Conservation (phyloP, 2,113 vertebrate species). For the Bubo scandiacus region DNA sequence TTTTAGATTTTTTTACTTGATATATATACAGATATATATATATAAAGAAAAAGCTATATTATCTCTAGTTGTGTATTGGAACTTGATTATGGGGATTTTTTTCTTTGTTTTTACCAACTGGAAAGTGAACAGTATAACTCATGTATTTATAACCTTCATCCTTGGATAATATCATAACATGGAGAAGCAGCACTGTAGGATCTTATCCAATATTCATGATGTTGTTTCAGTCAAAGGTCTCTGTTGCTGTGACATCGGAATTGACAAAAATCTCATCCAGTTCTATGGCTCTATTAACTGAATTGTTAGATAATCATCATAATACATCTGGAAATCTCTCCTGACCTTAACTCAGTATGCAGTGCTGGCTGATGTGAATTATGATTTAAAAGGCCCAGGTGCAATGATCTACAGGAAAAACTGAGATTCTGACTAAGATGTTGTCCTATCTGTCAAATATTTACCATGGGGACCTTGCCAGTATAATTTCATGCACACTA, state of each 20-base stretch:
- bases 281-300: constrained; percentile 12
- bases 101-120: constrained; percentile 40
- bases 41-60: constrained; percentile 68
- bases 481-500: constrained; percentile 3
- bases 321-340: constrained; percentile 29
- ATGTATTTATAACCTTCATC: constrained; percentile 46
- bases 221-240: constrained; percentile 46
- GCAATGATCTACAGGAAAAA: constrained; percentile 23
- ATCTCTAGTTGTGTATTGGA: constrained; percentile 69
- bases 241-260: constrained; percentile 36
- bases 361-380: constrained; percentile 38
- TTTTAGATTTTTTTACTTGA: constrained; percentile 77
- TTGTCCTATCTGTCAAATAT: constrained; percentile 8
- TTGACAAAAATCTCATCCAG: constrained; percentile 49
- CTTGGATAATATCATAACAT: constrained; percentile 19
- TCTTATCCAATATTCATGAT: constrained; percentile 38
- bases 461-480: constrained; percentile 21
- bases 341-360: constrained; percentile 20
- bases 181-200: constrained; percentile 25
- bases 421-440: constrained; percentile 26
- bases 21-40: constrained; percentile 68
- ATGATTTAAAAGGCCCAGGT: constrained; percentile 36
- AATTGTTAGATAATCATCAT: constrained; percentile 55
- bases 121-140: constrained; percentile 34
- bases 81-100: constrained; percentile 40